These are phyloP conservation scores for Diorhabda sublineata DNA, from an alignment of 1,140 invertebrate genomes.

Conservation along the genomic window DNA sequence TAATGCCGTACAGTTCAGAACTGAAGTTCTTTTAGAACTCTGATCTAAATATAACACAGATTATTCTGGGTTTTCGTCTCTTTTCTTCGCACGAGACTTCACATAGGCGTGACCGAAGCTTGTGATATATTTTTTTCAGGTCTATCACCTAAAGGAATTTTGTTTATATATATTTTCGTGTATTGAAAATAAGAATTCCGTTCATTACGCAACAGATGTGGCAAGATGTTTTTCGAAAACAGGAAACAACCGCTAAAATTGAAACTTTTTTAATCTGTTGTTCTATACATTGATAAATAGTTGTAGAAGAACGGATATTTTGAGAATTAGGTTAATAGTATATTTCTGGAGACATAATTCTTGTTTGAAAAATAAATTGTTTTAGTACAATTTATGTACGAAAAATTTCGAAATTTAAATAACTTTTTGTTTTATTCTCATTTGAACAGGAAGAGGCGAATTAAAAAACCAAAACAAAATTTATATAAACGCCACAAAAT, in stretches of 20 bases:
- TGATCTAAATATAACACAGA: not conserved
- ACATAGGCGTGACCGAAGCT: not conserved
- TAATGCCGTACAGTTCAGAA: not conserved
- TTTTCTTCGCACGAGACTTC: not conserved
- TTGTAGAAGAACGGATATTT: too few species aligned
- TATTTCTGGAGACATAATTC: too few species aligned
- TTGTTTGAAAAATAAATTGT: too few species aligned
- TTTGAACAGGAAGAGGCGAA: too few species aligned
- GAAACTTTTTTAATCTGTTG: too few species aligned
- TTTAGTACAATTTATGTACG: too few species aligned
- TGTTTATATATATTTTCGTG: not conserved
- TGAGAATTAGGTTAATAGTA: too few species aligned
- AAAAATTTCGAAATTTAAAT: too few species aligned
- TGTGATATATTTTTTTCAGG: not conserved
- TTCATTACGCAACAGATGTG: not conserved
- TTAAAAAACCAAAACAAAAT: too few species aligned
- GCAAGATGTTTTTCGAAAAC: not conserved
- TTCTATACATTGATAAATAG: too few species aligned
- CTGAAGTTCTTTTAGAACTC: not conserved
- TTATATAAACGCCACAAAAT: too few species aligned
- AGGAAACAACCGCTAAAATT: not conserved
- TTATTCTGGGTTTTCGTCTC: not conserved
- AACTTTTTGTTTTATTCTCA: too few species aligned
- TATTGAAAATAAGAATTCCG: not conserved
- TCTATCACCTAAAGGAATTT: not conserved